These are phyloP conservation scores for Carapus acus DNA, from an alignment of 2,797 vertebrate genomes.

Conservation along the genomic window DNA sequence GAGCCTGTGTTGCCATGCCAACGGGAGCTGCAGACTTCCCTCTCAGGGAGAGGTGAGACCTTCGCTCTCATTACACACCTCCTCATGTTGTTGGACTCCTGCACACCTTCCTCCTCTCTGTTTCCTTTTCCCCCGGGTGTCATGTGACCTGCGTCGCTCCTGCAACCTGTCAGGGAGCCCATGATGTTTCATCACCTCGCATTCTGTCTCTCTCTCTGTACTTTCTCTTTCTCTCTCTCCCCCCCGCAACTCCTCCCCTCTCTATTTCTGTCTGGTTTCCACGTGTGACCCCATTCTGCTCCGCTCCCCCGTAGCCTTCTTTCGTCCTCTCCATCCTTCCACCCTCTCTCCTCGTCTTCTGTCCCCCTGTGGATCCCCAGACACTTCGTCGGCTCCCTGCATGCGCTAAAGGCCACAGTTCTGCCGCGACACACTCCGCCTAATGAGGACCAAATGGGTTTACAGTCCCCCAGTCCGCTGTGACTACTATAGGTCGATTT, in stretches of 20 bases:
- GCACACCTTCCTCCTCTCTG: too few relatives aligned
- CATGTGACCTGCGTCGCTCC: slow-evolving; percentile 9
- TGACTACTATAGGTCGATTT: slow-evolving; percentile 11
- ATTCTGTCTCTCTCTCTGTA: background rate
- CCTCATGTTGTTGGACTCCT: too few relatives aligned
- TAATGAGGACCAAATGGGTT: slow-evolving; percentile 42
- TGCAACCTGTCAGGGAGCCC: background rate
- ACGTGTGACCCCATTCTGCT: too few relatives aligned
- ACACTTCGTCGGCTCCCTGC: slow-evolving; percentile 28
- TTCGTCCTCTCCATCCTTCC: slow-evolving; percentile 3
- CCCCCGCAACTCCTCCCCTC: too few relatives aligned
- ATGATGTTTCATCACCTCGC: too few relatives aligned
- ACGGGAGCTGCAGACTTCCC: too few relatives aligned
- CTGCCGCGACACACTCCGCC: slow-evolving; percentile 24
- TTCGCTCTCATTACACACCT: too few relatives aligned
- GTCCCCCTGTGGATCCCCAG: slow-evolving; percentile 6
- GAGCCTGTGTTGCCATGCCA: too few relatives aligned
- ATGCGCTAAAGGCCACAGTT: slow-evolving; percentile 17
- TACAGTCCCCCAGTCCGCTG: slow-evolving; percentile 15
- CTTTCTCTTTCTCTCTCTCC: too few relatives aligned
- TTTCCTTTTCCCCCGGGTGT: background rate
- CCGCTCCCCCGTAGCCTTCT: slow-evolving; percentile 4
- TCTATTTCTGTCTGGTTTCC: too few relatives aligned
- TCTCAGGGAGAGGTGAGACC: too few relatives aligned
- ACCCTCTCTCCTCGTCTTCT: slow-evolving; percentile 3